Conservation (phyloP, 2,888 invertebrate genomes). For the Alsophila aescularia region DNA sequence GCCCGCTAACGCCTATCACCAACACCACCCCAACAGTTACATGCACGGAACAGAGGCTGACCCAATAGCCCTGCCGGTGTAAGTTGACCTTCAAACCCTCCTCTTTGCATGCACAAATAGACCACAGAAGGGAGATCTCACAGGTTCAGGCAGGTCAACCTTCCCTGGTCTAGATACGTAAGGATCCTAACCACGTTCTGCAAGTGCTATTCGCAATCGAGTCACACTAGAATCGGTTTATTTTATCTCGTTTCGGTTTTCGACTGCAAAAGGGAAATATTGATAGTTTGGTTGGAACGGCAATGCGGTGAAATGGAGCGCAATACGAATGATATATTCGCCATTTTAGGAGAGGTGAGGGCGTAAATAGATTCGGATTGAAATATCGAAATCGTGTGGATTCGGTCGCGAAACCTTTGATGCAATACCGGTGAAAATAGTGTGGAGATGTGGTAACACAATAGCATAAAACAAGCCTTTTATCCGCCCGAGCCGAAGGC, state of each 20-base stretch:
- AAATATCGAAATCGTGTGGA: slow-evolving; percentile 11
- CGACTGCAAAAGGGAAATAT: slow-evolving; percentile 43
- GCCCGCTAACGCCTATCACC: slow-evolving; percentile 21
- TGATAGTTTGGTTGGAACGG: slow-evolving; percentile 32
- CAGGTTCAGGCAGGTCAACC: slow-evolving; percentile 41
- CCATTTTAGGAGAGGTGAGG: slow-evolving; percentile 11
- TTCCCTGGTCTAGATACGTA: slow-evolving; percentile 34
- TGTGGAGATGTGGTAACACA: background rate
- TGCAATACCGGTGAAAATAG: background rate
- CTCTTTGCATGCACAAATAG: slow-evolving; percentile 37
- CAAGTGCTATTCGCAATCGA: slow-evolving; percentile 44
- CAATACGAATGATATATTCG: slow-evolving; percentile 15
- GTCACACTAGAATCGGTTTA: slow-evolving; percentile 50
- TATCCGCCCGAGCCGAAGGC: no score
- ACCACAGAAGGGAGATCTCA: slow-evolving; percentile 33
- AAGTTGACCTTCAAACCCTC: slow-evolving; percentile 41
- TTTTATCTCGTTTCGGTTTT: slow-evolving; percentile 51
- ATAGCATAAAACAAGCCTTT: no score
- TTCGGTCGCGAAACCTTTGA: background rate
- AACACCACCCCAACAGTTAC: slow-evolving; percentile 40
- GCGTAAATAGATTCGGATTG: slow-evolving; percentile 21
- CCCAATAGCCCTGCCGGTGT: slow-evolving; percentile 46
- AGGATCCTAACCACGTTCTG: slow-evolving; percentile 14
- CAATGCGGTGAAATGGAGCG: slow-evolving; percentile 8
- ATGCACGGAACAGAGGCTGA: slow-evolving; percentile 50